A percentile compares a stretch with the other conserved stretches of the same genome.
These are phyloP conservation scores for Lanistes nyassanus DNA, from an alignment of 1,140 invertebrate species.

Conservation along the genomic window DNA sequence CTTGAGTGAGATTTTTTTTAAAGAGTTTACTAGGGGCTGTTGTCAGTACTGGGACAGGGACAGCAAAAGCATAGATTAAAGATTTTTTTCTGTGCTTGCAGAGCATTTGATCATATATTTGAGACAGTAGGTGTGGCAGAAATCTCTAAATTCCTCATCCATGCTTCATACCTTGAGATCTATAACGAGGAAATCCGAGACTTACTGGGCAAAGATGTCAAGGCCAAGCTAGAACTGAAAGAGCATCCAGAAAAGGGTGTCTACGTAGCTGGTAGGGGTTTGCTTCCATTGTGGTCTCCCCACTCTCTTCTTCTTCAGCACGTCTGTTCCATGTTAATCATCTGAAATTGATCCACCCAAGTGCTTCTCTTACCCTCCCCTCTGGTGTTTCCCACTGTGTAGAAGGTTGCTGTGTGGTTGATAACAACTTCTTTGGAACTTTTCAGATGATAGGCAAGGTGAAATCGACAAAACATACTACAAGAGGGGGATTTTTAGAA, in stretches of 20 bases:
- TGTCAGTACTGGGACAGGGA: too few species aligned
- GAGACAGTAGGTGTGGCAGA: constrained; percentile 86
- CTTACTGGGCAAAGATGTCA: constrained; percentile 76
- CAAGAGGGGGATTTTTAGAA: too few species aligned
- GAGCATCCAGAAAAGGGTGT: constrained; percentile 84
- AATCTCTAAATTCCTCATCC: constrained; percentile 84
- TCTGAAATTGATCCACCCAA: too few species aligned
- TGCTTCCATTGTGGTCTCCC: background rate
- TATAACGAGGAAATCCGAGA: constrained; percentile 91
- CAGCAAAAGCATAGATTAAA: background rate
- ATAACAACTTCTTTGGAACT: background rate
- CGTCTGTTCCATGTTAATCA: too few species aligned
- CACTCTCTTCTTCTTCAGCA: background rate
- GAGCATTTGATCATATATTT: constrained; percentile 90
- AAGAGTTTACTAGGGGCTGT: too few species aligned
- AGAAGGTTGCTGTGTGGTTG: background rate
- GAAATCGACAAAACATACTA: background rate
- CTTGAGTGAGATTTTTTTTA: too few species aligned
- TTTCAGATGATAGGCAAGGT: background rate
- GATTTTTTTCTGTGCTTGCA: constrained; percentile 40
- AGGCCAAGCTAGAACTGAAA: constrained; percentile 80
- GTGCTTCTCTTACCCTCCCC: too few species aligned
- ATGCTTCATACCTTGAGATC: constrained; percentile 93
- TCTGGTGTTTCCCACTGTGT: background rate
- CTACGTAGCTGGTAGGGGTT: constrained; percentile 77